Evolutionary conservation across 2,797 vertebrate species (phyloP).

Genomic region (Neosilurus hyrtlii): DNA sequence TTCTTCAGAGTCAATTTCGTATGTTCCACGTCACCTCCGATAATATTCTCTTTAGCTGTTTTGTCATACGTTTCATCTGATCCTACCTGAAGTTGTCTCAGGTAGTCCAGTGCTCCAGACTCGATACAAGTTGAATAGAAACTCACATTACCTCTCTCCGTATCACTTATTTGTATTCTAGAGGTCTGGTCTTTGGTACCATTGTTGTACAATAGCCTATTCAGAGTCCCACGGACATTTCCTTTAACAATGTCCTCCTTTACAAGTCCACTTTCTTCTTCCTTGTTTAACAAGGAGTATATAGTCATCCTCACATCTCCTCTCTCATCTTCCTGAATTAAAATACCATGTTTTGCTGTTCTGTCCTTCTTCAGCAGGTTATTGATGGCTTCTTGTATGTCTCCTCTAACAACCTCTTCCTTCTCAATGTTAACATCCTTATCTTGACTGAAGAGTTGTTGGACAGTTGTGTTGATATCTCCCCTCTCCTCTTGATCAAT

Average conservation of each 20-base stretch:
- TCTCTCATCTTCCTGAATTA: slow-evolving; percentile 91
- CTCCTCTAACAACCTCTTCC: slow-evolving; percentile 81
- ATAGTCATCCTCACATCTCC: slow-evolving; percentile 92
- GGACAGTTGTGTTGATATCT: slow-evolving; percentile 81
- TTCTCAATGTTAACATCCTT: slow-evolving; percentile 74
- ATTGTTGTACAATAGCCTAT: slow-evolving; percentile 78
- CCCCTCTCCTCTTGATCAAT: slow-evolving; percentile 84
- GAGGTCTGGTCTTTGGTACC: slow-evolving; percentile 67
- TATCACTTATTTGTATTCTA: slow-evolving; percentile 77
- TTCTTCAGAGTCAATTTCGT: slow-evolving; percentile 80
- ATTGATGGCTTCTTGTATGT: slow-evolving; percentile 87
- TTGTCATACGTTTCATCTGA: slow-evolving; percentile 63
- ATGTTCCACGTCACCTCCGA: slow-evolving; percentile 81
- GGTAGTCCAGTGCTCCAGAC: slow-evolving; percentile 87
- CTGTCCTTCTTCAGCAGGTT: slow-evolving; percentile 76
- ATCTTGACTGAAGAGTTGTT: slow-evolving; percentile 81
- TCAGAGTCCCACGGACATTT: slow-evolving; percentile 81
- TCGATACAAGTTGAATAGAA: slow-evolving; percentile 94
- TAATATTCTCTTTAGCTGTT: slow-evolving; percentile 74
- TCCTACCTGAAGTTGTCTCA: slow-evolving; percentile 79
- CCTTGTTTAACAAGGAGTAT: slow-evolving; percentile 88
- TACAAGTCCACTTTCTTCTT: slow-evolving; percentile 60
- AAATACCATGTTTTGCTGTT: slow-evolving; percentile 82
- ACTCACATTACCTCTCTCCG: slow-evolving; percentile 88
- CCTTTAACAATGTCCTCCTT: slow-evolving; percentile 81